Evolutionary conservation across 2,113 vertebrate genomes (phyloP), one percentile per base, ranked within the genome.

Genomic region (Calcarius ornatus): DNA sequence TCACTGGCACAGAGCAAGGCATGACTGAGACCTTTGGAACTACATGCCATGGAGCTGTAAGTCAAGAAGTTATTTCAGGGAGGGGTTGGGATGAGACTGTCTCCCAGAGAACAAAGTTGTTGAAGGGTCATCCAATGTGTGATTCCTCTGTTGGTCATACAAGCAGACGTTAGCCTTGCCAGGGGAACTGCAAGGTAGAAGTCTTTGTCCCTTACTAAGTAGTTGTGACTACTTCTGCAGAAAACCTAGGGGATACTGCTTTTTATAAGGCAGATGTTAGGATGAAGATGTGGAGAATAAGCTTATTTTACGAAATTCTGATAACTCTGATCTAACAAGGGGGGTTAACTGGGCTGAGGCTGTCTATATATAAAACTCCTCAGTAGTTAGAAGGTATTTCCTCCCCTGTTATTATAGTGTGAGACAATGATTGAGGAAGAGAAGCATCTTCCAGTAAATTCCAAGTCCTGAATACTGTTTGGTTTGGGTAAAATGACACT

Each of bases 1-100:
- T 99, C 57, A 99, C 99, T 2, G 99, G 99, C 61, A 99, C 99
- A 0, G 99, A 99, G 7, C 98, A 99, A 79, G 99, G 99, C 91
- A 99, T 99, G 99, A 99, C 98, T 1, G 99, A 99, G 96, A 99
- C 99, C 9, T 99, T 99, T 4, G 99, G 99, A 51, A 99, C 99
- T 90, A 99, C 99, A 61, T 99, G 99, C 63, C 99, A 99, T 18
- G 99, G 99, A 90, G 99, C 99, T 90, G 99, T 99, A 97, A 97
- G 98, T 98, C 93, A 68, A 86, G 85, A 31, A 30, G 9, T 50
- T 31, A 20, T 68, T 92, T 92, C 15, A 24, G 25, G 15, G 57
- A 61, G n/a, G 24, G 19, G 6, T 40, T 68, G 59, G 35, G n/a
- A 47, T 77, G 40, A 59, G 33, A 28, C 35, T 78, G 5, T 63